These are phyloP conservation scores for Cepphus grylle DNA, from an alignment of 2,113 vertebrate genomes.

Conservation along the genomic window DNA sequence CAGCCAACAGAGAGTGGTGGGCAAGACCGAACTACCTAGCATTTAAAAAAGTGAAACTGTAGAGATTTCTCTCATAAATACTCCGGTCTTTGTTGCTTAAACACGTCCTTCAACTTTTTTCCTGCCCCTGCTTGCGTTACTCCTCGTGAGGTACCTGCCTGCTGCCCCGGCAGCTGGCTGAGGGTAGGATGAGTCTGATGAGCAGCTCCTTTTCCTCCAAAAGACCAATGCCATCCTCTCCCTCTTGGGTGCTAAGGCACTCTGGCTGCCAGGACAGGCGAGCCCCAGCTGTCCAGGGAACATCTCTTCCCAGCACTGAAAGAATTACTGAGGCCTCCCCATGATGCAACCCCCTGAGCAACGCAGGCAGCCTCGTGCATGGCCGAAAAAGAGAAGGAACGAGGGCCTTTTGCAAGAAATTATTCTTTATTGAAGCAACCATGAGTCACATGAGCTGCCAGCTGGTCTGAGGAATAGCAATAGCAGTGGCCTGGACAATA, in stretches of 20 bases:
- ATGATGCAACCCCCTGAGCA: not conserved
- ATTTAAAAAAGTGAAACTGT: not conserved
- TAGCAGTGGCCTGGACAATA: not conserved
- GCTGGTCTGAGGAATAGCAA: not conserved
- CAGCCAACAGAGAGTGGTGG: not conserved
- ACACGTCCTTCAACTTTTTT: not conserved
- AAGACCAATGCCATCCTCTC: not conserved
- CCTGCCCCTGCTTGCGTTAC: not conserved
- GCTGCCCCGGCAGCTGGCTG: not conserved
- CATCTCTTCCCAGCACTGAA: not conserved
- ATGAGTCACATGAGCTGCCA: not conserved
- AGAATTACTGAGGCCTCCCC: not conserved
- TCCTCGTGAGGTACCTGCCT: not conserved
- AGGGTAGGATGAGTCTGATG: not conserved
- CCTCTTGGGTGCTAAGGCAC: not conserved
- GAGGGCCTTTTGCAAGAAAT: slow-evolving; percentile 4
- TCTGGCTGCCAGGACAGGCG: fast-evolving
- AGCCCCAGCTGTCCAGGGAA: not conserved
- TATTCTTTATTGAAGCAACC: slow-evolving; percentile 28
- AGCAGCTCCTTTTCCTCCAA: not conserved
- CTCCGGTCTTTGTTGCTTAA: not conserved
- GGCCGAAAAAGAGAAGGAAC: not conserved
- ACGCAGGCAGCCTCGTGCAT: not conserved
- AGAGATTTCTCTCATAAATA: not conserved
- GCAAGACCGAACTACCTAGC: not conserved